Evolutionary conservation across 2,113 vertebrate genomes (phyloP), one percentile per base, ranked within the genome.

Genomic region (Girardinichthys multiradiatus): DNA sequence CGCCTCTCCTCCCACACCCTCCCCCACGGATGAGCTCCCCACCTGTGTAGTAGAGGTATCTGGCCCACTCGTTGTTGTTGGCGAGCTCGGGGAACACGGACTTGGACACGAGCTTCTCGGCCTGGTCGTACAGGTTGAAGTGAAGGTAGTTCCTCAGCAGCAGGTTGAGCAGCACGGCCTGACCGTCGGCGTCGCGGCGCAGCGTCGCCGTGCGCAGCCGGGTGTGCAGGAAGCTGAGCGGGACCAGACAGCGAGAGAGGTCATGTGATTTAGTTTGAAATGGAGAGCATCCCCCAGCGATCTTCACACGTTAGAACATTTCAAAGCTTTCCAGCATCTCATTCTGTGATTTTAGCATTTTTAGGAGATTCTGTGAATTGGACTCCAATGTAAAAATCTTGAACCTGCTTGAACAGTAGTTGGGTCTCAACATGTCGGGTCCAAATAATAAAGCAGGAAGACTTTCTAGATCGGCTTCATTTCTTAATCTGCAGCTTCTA

Each of bases 31-130:
- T 0, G 24, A 2, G 61, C 26, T 4, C 17, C 80, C 77, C 24
- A 98, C 98, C 97, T 79, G 98, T 99, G 91, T 99, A 99, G 87
- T 99, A 99, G 65, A 99, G 96, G 89, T 99, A 98, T n/a, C 97
- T 89, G 57, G 98, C 98, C 98, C 98, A 99, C 93, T 99, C 98
- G 0, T 99, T 99, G 94, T 99, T 99, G 93, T 97, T 99, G 89
- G 97, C 97, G 64, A 97, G 98, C 84, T 99, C 98, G 0, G 98
- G 98, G 70, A 99, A 99, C 77, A 99, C 95, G 0, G 98, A 98
- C 59, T 99, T 99, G 89, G 98, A 99, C 72, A 98, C 97, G 1
- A 99, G 94, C 26, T 99, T 99, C 90, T 99, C 98, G 0, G 98
- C 98, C 91, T 99, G 98, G 94, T 99, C 97, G 0, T 99, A 99